Evolutionary conservation across 2,797 vertebrate genomes (phyloP).

Genomic region (Cyprinella venusta): DNA sequence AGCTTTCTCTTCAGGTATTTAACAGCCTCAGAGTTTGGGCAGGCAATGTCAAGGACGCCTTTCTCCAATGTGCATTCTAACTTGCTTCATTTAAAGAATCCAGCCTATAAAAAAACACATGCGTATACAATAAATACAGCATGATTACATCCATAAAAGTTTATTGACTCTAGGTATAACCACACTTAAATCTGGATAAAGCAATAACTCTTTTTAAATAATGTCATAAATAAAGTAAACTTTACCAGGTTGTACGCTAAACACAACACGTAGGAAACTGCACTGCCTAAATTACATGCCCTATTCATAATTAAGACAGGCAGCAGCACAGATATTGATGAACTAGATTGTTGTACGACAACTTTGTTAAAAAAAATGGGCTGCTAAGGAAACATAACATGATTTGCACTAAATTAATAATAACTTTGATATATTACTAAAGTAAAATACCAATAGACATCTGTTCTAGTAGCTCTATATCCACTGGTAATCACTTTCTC

Average conservation of each 20-base stretch:
- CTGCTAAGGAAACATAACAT: slow-evolving; percentile 26
- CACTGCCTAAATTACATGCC: slow-evolving; percentile 59
- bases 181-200: slow-evolving; percentile 52
- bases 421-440: slow-evolving; percentile 38
- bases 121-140: not conserved
- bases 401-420: slow-evolving; percentile 35
- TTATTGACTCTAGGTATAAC: slow-evolving; percentile 62
- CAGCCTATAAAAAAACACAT: slow-evolving; percentile 2
- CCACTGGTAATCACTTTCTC: slow-evolving; percentile 42
- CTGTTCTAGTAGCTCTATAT: slow-evolving; percentile 47
- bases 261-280: slow-evolving; percentile 49
- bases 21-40: not conserved
- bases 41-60: not conserved
- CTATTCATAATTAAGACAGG: slow-evolving; percentile 48
- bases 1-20: not conserved
- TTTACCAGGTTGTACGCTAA: slow-evolving; percentile 51
- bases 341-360: slow-evolving; percentile 48
- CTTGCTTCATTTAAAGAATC: not conserved
- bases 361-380: slow-evolving; percentile 35
- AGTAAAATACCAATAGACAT: slow-evolving; percentile 42
- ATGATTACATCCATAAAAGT: slow-evolving; percentile 53
- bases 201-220: slow-evolving; percentile 53
- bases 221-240: slow-evolving; percentile 54
- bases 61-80: slow-evolving; percentile 5
- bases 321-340: slow-evolving; percentile 41